Evolutionary conservation across 2,113 vertebrate species (phyloP).

Genomic region (Pelvicachromis taeniatus): DNA sequence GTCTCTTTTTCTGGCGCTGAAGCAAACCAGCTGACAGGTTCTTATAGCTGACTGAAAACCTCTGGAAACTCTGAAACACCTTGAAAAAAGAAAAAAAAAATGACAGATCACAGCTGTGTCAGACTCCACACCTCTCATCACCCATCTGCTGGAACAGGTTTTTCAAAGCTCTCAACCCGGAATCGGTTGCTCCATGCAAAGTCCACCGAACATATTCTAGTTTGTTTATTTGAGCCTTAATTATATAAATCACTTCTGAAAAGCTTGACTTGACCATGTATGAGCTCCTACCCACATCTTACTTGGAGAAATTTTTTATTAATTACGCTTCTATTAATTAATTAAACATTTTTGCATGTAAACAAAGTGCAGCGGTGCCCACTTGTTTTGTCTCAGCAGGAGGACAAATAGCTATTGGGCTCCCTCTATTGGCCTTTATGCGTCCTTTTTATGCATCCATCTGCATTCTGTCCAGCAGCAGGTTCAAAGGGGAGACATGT

Average conservation of each 20-base stretch:
- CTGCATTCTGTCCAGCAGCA: slow-evolving; percentile 16
- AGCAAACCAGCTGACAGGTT: slow-evolving; percentile 37
- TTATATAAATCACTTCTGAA: neutral
- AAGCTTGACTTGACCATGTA: neutral
- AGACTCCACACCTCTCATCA: neutral
- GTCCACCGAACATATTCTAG: neutral
- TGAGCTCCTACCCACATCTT: neutral
- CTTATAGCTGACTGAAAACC: slow-evolving; percentile 21
- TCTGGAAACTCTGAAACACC: slow-evolving; percentile 38
- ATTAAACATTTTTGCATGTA: slow-evolving; percentile 5
- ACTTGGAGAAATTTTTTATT: neutral
- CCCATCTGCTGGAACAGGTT: slow-evolving; percentile 43
- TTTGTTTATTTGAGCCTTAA: neutral
- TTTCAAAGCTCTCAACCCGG: neutral
- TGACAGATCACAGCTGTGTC: slow-evolving; percentile 41
- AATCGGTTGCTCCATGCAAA: neutral
- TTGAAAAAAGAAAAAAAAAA: slow-evolving; percentile 28
- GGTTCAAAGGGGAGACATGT: neutral
- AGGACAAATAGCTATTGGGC: slow-evolving; percentile 61
- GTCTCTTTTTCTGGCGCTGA: slow-evolving; percentile 15
- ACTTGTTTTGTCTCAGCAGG: neutral
- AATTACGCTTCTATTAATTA: neutral
- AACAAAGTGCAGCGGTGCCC: neutral
- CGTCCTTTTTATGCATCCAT: neutral
- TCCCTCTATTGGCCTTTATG: slow-evolving; percentile 66